Percentiles rank a stretch among this genome's conserved stretches.
phyloP scores from a whole-genome alignment of 2,113 vertebrate genomes.

The Chaetodon trifascialis region DNA sequence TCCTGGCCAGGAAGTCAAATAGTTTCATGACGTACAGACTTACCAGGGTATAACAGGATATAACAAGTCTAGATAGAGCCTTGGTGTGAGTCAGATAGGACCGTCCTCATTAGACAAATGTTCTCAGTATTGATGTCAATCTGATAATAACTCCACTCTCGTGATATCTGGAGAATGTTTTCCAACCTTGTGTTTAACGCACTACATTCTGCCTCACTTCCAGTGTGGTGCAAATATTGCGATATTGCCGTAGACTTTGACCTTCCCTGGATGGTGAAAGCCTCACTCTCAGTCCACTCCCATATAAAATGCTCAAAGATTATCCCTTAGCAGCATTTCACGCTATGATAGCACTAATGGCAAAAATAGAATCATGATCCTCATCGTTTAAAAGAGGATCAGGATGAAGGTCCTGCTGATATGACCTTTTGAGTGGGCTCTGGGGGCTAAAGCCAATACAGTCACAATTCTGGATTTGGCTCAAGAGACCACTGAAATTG shows the following conservation, averaged over 20 bases:
- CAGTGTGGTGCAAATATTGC: not conserved
- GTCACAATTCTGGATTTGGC: conserved; percentile 26
- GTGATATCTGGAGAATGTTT: not conserved
- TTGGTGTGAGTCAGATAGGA: not conserved
- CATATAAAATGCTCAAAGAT: conserved; percentile 55
- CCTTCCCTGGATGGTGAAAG: conserved; percentile 28
- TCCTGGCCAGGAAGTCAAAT: conserved; percentile 33
- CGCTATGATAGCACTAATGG: conserved; percentile 64
- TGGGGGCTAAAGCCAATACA: conserved; percentile 42
- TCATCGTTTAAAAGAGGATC: conserved; percentile 71
- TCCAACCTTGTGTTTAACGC: not conserved
- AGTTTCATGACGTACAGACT: conserved; percentile 37
- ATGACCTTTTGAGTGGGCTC: conserved; percentile 52
- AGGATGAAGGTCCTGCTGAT: conserved; percentile 63
- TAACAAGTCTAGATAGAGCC: conserved; percentile 9
- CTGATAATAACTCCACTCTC: not conserved
- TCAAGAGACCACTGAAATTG: conserved; percentile 27
- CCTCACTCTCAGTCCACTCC: conserved; percentile 7
- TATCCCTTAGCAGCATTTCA: conserved; percentile 63
- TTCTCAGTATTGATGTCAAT: conserved; percentile 2
- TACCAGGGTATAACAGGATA: conserved; percentile 11
- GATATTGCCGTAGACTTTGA: conserved; percentile 23
- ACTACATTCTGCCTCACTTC: conserved; percentile 1
- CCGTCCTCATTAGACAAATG: not conserved
- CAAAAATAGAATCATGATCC: conserved; percentile 66